These are phyloP conservation scores for Lepidocyrtoides sp. DNA, from an alignment of 2,888 invertebrate genomes.

Conservation along the genomic window DNA sequence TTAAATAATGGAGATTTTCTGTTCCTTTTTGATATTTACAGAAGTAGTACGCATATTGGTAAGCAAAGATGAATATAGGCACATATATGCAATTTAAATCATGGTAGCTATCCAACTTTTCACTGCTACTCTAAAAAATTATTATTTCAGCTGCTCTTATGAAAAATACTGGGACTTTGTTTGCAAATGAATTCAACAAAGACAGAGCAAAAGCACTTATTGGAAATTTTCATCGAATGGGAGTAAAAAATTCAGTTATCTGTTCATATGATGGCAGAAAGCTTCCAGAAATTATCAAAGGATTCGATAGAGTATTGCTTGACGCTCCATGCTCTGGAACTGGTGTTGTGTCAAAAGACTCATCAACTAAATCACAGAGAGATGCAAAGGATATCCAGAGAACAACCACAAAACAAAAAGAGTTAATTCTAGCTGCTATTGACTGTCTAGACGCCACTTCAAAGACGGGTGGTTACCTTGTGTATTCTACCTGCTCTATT, in stretches of 20 bases:
- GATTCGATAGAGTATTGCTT: slow-evolving; percentile 97
- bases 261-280: slow-evolving; percentile 96
- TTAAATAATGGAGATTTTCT: too few species aligned
- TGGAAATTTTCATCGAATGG: slow-evolving; percentile 98
- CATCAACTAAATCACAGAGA: slow-evolving; percentile 97
- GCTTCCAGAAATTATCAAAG: slow-evolving; percentile 92
- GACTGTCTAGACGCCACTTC: slow-evolving; percentile 98
- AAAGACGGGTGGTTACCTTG: slow-evolving; percentile 96
- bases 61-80: too few species aligned
- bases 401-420: slow-evolving; percentile 96
- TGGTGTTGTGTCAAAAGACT: slow-evolving; percentile 99
- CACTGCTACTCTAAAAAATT: neutral
- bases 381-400: slow-evolving; percentile 96
- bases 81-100: neutral
- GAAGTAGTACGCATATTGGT: slow-evolving; percentile 96
- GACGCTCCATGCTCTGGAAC: slow-evolving; percentile 99
- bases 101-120: slow-evolving; percentile 26
- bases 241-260: slow-evolving; percentile 97
- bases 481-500: slow-evolving; percentile 99
- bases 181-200: slow-evolving; percentile 98
- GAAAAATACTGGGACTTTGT: slow-evolving; percentile 98
- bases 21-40: slow-evolving; percentile 86
- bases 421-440: slow-evolving; percentile 97
- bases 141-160: slow-evolving; percentile 92
- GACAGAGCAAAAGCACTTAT: slow-evolving; percentile 96